Percentiles rank a stretch among this genome's conserved stretches.
Evolutionary conservation across 2,113 vertebrate species (phyloP).

Genomic region (Dasyornis broadbenti): DNA sequence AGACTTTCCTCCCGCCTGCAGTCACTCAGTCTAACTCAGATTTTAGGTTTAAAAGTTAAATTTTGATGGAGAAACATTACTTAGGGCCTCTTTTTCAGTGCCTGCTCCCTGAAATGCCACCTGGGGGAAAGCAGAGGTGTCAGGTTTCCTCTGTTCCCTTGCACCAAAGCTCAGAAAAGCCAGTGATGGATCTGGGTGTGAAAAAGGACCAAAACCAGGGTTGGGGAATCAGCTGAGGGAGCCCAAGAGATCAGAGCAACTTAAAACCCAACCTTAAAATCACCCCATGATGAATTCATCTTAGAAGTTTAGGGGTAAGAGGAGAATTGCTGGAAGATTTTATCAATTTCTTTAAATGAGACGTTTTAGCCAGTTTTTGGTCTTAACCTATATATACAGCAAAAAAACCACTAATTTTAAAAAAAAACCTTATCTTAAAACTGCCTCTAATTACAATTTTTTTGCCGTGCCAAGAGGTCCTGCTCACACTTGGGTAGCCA

Average conservation of each 20-base stretch:
- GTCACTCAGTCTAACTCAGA: neutral
- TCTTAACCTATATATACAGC: neutral
- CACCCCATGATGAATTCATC: neutral
- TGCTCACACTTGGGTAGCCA: neutral
- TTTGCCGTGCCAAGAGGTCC: neutral
- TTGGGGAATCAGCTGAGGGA: neutral
- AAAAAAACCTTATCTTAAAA: neutral
- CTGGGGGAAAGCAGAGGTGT: too few species aligned
- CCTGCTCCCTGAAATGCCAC: neutral
- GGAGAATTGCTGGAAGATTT: slow-evolving; percentile 23
- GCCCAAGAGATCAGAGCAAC: too few species aligned
- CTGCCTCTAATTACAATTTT: neutral
- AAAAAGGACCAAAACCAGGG: neutral
- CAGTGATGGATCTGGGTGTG: rapidly evolving
- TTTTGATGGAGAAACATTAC: neutral
- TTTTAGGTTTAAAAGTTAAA: neutral
- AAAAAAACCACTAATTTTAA: too few species aligned
- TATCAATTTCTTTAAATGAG: slow-evolving; percentile 54
- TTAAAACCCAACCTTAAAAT: neutral
- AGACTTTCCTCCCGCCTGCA: neutral
- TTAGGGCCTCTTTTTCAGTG: neutral
- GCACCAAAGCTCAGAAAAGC: neutral
- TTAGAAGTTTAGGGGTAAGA: slow-evolving; percentile 32
- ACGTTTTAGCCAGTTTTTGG: slow-evolving; percentile 9
- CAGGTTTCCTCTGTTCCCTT: neutral